Base-by-base conservation (phyloP, 64 coral and sea anemone species). In the Porites lutea region DNA sequence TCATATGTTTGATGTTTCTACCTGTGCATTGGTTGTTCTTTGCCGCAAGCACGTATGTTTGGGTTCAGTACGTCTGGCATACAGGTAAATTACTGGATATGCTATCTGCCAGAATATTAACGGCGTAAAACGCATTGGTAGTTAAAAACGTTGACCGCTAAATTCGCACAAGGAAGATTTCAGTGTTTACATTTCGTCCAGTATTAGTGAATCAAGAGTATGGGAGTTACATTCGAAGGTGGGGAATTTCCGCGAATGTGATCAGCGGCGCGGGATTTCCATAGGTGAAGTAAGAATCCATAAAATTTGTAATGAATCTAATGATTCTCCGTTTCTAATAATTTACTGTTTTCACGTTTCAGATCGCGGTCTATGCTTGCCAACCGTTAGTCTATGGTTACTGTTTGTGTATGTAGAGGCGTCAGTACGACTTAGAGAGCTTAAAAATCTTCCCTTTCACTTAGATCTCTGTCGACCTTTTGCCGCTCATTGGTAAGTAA, bases 31-130 rank as follows among this genome's bases (percentile, higher is more conserved):
- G 97, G 97, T 61, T 99, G 65, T 99, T 99, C 93, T 99, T 99
- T 69, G 97, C 97, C 65, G 97, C 97, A 20, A 96, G 94, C 52
- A 99, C 97, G 13, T 99, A 99, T 75, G 97, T 99, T 15, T 99
- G 97, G 97, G 97, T 99, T 54, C 97, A 99, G 85, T 99, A 96
- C 73, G 97, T 99, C 27, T 99, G 97, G 97, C 97, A 99, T 62
- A 99, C 97, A 94, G 97, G 97, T 99, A 96, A 85, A 57, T 60
- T 23, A 19, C 8, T 19, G 37, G 57, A 63, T 13, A 51, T 89
- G 20, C 49, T 23, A 37, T 37, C 27, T 47, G 47, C 48, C 65
- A 84, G 16, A 19, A 49, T 15, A 49, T 65, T 13, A 66, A 49
- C 48, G 8, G 45, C 7, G 62, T 15, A 19, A 68, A 10, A 84